Percentiles rank a stretch among this genome's conserved stretches.
Evolutionary conservation across 1,140 invertebrate species (phyloP).

Genomic region (Maconellicoccus hirsutus): DNA sequence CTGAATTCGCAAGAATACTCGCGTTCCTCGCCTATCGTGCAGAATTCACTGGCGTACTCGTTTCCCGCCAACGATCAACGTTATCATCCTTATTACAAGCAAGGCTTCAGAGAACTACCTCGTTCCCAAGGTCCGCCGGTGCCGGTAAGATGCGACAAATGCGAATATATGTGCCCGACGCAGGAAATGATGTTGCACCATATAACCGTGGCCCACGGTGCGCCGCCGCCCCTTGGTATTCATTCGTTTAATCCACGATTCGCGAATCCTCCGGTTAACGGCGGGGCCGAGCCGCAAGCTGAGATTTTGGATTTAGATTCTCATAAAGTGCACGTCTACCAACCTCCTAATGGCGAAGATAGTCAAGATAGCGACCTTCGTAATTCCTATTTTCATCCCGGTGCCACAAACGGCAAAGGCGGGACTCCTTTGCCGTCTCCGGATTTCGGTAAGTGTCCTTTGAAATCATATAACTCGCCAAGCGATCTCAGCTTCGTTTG

Average conservation of each 20-base stretch:
- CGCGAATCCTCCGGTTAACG: constrained; percentile 14
- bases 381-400: constrained; percentile 31
- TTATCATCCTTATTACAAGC: constrained; percentile 11
- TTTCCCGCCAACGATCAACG: neutral
- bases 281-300: constrained; percentile 43
- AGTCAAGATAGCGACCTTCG: constrained; percentile 32
- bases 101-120: neutral
- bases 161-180: neutral
- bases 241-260: neutral
- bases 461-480: constrained; percentile 42
- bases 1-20: neutral
- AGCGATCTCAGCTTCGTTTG: too few species aligned
- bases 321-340: constrained; percentile 64
- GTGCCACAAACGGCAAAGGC: neutral
- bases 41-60: neutral
- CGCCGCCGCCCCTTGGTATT: neutral
- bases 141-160: neutral
- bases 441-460: constrained; percentile 26
- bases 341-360: constrained; percentile 37
- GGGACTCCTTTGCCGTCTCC: constrained; percentile 23
- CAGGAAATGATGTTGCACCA: neutral
- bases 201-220: neutral
- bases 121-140: neutral
- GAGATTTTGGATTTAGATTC: constrained; percentile 80
- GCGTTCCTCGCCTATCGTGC: neutral